Evolutionary conservation across 2,797 vertebrate genomes (phyloP), one percentile per base, ranked within the genome.

Genomic region (Antrozous pallidus): DNA sequence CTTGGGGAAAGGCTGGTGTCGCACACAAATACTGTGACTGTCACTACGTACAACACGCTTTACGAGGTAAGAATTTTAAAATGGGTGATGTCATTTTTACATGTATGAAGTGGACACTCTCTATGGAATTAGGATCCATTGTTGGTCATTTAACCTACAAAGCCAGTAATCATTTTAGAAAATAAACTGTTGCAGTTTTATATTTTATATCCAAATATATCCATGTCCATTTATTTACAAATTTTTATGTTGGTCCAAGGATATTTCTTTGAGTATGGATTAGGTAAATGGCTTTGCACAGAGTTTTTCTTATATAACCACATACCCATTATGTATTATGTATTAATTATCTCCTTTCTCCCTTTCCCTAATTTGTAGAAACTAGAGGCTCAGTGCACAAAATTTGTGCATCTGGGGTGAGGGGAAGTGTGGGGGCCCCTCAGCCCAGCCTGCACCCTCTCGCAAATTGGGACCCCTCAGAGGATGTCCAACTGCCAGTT

Each of bases 11-110:
- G 99, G 88, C 98, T 99, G 95, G 99, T 99, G 99, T 97, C 99
- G 82, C 99, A 99, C 98, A 99, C 99, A 92, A 99, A 98, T 97
- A 99, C 99, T 24, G 98, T 99, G 97, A 99, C 99, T 0, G 98
- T 99, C 96, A 99, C 99, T 71, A 99, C 99, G 9, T 99, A 99
- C 96, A 99, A 99, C 98, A 99, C 99, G 0, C 98, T 99, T 71
- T 99, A 99, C 88, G 99, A 99, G 99, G 99, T 99, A 98, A 96
- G 96, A 82, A 61, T 20, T 14, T 6, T 5, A 75, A 73, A 70
- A 70, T 54, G 31, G 20, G 0, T 40, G 36, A 56, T 70, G 17
- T 40, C 2, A 70, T 31, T 56, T 80, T 45, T 63, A 89, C 49
- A 45, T 42, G 5, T 71, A 9, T 70, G 10, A 9, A 54, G 1